Base-by-base conservation (phyloP, 1,140 invertebrate genomes). In the Mylabris phalerata region DNA sequence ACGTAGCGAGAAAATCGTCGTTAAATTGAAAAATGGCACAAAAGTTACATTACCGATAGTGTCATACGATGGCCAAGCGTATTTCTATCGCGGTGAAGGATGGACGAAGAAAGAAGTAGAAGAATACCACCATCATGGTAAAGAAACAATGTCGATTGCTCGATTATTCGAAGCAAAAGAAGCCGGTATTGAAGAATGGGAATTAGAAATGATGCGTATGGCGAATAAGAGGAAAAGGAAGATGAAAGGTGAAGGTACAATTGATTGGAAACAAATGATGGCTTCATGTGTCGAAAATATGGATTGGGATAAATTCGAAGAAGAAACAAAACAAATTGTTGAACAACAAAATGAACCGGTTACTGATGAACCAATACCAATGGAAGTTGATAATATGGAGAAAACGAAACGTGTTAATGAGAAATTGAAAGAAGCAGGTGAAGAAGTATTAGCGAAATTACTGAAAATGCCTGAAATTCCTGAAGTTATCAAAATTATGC, bases 81-180 rank as follows among this genome's bases (percentile, higher is more conserved):
- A 83, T 6, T 60, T 84, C 2, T 82, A 81, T 69, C 78, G 81
- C 55, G 77, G 82, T 6, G 81, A 86, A 71, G 78, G 73, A 24
- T 75, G 82, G 85, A 71, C 72, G 73, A 43, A 79, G 78, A 68
- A 79, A 78, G 63, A 83, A 71, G 63, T 86, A 79, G 72, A 84
- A 78, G 69, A 86, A 80, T 68, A 75, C 76, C 64, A 79, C 78
- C 78, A 71, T 75, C 65, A 71, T 77, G 72, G 69, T 70, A 73
- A 71, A 79, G 66, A 74, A 82, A 80, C 59, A 61, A 82, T 79
- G 51, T 78, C 78, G 19, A 79, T 82, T 50, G 87, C 84, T 58
- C 85, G 84, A 72, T 82, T 89, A 59, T 89, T 90, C 69, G 87
- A 90, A 75, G 85, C 84, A 25, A 89, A 88, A 70, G 86, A 88